phyloP scores from a whole-genome alignment of 2,113 vertebrate species.

The Myiozetetes cayanensis region DNA sequence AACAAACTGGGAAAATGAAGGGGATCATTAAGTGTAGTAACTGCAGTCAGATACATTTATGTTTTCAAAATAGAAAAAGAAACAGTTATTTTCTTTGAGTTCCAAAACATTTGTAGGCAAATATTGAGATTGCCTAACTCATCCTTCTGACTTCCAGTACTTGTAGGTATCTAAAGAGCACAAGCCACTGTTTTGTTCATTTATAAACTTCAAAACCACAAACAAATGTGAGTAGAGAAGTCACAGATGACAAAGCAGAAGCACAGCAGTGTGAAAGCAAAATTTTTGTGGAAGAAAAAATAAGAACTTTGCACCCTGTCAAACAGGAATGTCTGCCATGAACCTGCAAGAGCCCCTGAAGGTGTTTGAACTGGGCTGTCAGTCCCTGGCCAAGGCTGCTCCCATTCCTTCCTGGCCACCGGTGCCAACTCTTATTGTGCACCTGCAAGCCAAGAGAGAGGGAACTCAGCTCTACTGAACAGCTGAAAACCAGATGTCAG shows the following conservation, averaged over 20 bases:
- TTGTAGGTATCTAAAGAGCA: neutral
- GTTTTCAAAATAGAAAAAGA: neutral
- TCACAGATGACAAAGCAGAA: constrained; percentile 87
- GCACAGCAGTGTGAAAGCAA: constrained; percentile 81
- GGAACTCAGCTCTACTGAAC: neutral
- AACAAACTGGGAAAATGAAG: neutral
- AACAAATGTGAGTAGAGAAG: constrained; percentile 81
- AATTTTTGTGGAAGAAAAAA: constrained; percentile 86
- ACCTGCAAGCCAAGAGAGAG: constrained; percentile 57
- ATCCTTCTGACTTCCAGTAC: neutral
- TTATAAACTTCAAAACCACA: neutral
- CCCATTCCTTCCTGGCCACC: constrained; percentile 82
- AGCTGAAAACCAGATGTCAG: neutral
- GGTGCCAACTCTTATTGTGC: constrained; percentile 82
- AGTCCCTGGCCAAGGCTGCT: constrained; percentile 81
- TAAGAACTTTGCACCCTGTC: constrained; percentile 84
- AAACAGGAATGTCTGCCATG: constrained; percentile 83
- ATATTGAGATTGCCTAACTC: neutral
- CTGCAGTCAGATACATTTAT: neutral
- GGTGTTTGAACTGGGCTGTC: constrained; percentile 79
- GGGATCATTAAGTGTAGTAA: neutral
- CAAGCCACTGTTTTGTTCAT: neutral
- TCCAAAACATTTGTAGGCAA: neutral
- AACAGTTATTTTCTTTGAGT: neutral
- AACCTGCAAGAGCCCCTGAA: constrained; percentile 80